Evolutionary conservation across 2,113 vertebrate genomes (phyloP).

Genomic region (Chaetorhynchus papuensis): DNA sequence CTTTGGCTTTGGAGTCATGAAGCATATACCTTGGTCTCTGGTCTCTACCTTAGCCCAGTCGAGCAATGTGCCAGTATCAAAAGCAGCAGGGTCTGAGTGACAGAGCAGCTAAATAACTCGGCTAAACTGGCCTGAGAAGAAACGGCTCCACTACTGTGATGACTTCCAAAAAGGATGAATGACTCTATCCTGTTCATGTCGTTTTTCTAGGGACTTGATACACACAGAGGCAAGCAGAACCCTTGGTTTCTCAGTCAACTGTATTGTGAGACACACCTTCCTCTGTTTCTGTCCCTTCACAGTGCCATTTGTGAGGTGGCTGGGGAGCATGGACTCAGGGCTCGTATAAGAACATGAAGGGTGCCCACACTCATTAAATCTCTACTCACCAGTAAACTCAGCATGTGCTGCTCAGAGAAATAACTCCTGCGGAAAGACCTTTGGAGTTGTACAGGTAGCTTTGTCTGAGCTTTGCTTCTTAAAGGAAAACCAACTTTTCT

Average conservation of each 20-base stretch:
- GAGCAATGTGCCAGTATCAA: neutral
- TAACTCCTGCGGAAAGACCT: neutral
- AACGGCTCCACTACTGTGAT: neutral
- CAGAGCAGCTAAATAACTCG: neutral
- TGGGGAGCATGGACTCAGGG: accelerated
- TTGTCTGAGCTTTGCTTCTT: neutral
- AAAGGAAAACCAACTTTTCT: neutral
- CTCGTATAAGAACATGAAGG: neutral
- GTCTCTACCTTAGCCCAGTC: neutral
- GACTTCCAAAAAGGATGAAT: neutral
- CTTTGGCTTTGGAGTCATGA: neutral
- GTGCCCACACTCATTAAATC: neutral
- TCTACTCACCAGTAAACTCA: neutral
- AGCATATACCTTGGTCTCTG: neutral
- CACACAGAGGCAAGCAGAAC: neutral
- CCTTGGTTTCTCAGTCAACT: neutral
- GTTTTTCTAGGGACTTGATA: neutral
- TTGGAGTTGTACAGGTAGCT: neutral
- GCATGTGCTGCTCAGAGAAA: neutral
- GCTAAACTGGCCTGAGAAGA: neutral
- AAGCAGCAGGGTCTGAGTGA: neutral
- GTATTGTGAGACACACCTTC: neutral
- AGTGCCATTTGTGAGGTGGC: neutral
- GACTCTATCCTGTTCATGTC: neutral
- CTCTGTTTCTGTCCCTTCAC: neutral